These are phyloP conservation scores for Xestoiulus laeticollis DNA, from an alignment of 2,888 invertebrate genomes.

Conservation along the genomic window DNA sequence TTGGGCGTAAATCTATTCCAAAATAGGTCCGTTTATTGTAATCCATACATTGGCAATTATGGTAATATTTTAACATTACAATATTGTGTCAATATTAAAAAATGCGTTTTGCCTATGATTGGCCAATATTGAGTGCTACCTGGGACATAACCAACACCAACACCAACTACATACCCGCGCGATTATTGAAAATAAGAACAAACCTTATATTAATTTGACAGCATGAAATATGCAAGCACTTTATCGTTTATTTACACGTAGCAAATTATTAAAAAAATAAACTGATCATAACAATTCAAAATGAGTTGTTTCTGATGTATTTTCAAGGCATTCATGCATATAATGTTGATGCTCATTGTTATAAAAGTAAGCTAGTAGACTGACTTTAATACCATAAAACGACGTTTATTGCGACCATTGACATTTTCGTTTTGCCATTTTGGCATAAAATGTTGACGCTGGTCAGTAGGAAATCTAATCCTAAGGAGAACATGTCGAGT, in stretches of 20 bases:
- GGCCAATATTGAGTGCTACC: too few relatives aligned
- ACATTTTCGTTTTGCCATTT: constrained; percentile 34
- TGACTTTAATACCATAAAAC: constrained; percentile 16
- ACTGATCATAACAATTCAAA: neutral
- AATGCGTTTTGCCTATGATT: too few relatives aligned
- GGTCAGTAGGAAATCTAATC: constrained; percentile 29
- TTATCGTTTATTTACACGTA: neutral
- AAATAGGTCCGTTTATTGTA: too few relatives aligned
- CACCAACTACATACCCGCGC: too few relatives aligned
- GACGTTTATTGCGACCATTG: constrained; percentile 27
- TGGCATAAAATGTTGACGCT: constrained; percentile 21
- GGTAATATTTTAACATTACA: too few relatives aligned
- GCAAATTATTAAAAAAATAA: neutral
- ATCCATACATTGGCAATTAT: too few relatives aligned
- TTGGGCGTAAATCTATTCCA: too few relatives aligned
- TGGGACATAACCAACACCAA: too few relatives aligned
- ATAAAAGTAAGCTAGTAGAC: constrained; percentile 15
- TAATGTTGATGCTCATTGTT: constrained; percentile 28
- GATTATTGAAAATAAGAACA: too few relatives aligned
- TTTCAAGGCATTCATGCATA: neutral
- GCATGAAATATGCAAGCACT: too few relatives aligned
- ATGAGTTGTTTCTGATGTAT: neutral
- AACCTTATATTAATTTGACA: too few relatives aligned
- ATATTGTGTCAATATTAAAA: too few relatives aligned
- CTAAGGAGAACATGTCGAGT: neutral